phyloP scores from a whole-genome alignment of 2,797 vertebrate genomes.

The Glyptemys insculpta region DNA sequence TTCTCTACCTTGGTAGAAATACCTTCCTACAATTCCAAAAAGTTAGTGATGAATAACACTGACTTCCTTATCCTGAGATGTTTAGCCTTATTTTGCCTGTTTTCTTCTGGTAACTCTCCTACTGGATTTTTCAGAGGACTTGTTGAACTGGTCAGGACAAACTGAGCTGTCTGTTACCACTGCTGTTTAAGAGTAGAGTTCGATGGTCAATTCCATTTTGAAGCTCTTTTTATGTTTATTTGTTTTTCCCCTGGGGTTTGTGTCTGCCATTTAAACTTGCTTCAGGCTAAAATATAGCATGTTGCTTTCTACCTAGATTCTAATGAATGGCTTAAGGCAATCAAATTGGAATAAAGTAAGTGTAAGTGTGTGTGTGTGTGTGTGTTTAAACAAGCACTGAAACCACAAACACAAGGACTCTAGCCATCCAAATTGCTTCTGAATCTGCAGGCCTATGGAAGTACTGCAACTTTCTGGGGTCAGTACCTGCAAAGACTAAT shows the following conservation, averaged over 20 bases:
- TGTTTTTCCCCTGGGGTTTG: neutral
- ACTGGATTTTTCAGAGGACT: neutral
- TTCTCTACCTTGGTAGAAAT: too few relatives aligned
- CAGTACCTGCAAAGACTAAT: neutral
- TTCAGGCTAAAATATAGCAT: neutral
- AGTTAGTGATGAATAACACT: too few relatives aligned
- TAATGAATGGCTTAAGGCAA: conserved; percentile 5
- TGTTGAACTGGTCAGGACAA: neutral
- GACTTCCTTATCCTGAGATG: too few relatives aligned
- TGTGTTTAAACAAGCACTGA: neutral
- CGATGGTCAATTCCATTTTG: neutral
- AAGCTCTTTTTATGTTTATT: neutral
- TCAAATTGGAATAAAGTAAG: neutral
- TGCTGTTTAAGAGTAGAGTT: neutral
- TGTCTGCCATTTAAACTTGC: neutral
- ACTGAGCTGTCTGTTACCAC: neutral
- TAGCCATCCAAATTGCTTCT: neutral
- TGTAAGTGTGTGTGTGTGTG: neutral
- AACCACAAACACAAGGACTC: neutral
- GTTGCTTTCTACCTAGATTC: neutral
- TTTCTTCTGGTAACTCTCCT: neutral
- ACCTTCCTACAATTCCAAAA: too few relatives aligned
- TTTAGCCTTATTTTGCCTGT: neutral
- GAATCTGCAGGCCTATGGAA: neutral
- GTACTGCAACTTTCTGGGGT: neutral